Conservation (phyloP, 2,888 invertebrate species). For the Dryadula phaetusa region DNA sequence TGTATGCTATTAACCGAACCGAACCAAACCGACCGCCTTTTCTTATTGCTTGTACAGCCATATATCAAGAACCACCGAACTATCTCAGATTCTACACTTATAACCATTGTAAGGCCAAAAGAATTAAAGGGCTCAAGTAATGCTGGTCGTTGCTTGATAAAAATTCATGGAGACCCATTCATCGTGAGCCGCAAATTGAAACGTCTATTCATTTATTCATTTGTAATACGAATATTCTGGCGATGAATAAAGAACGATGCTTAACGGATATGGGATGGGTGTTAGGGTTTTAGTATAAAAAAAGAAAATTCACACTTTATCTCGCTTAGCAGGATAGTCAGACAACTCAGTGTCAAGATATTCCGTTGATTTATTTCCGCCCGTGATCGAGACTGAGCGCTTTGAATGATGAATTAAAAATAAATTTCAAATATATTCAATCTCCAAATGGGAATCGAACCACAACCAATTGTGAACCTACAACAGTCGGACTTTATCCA, state of each 20-base stretch:
- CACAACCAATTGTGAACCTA: too few relatives aligned
- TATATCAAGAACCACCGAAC: too few relatives aligned
- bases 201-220: slow-evolving; percentile 50
- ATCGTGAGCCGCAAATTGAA: slow-evolving; percentile 55
- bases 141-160: slow-evolving; percentile 44
- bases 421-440: too few relatives aligned
- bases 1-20: too few relatives aligned
- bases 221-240: slow-evolving; percentile 38
- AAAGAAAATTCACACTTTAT: background rate
- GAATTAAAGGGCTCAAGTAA: slow-evolving; percentile 35
- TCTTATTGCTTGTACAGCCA: too few relatives aligned
- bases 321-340: background rate
- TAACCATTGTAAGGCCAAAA: background rate
- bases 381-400: too few relatives aligned
- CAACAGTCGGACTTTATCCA: too few relatives aligned
- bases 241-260: slow-evolving; percentile 33
- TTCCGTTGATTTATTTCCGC: too few relatives aligned
- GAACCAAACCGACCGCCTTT: too few relatives aligned
- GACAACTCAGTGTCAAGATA: too few relatives aligned
- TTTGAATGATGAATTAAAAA: too few relatives aligned
- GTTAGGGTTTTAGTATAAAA: background rate
- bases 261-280: background rate
- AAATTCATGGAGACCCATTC: slow-evolving; percentile 57
- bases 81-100: background rate
- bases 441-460: too few relatives aligned